phyloP scores from a whole-genome alignment of 2,113 vertebrate genomes.

The Buteo buteo region DNA sequence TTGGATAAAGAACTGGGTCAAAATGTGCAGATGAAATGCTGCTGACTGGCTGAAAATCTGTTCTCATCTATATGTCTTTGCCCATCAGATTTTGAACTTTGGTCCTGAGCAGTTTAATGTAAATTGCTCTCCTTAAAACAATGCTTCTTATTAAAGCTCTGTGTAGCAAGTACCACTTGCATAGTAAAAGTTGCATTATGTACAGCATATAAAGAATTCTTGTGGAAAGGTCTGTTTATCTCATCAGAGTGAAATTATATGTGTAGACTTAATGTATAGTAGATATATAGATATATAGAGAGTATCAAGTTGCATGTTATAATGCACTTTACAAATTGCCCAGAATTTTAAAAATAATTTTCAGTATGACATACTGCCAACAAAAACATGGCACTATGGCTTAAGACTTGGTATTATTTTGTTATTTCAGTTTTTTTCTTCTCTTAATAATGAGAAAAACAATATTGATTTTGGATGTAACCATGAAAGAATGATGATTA shows the following conservation, averaged over 20 bases:
- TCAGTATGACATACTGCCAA: constrained; percentile 28
- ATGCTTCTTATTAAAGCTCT: neutral
- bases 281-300: neutral
- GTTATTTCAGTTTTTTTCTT: constrained; percentile 61
- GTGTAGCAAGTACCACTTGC: neutral
- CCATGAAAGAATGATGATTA: constrained; percentile 58
- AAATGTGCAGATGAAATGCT: neutral
- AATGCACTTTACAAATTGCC: constrained; percentile 40
- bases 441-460: constrained; percentile 69
- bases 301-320: constrained; percentile 19
- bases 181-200: neutral
- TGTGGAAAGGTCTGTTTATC: constrained; percentile 17
- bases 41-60: neutral
- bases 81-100: neutral
- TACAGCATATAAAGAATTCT: neutral
- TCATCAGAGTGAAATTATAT: constrained; percentile 25
- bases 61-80: neutral
- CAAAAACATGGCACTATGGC: constrained; percentile 39
- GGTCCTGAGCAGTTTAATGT: neutral
- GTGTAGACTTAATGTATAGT: neutral
- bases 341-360: constrained; percentile 51
- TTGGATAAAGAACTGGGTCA: neutral
- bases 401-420: constrained; percentile 52
- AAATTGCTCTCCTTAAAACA: constrained; percentile 1
- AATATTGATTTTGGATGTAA: constrained; percentile 76